Base-by-base conservation (phyloP, 2,888 invertebrate genomes). In the Sinodicranocentrus sp. region DNA sequence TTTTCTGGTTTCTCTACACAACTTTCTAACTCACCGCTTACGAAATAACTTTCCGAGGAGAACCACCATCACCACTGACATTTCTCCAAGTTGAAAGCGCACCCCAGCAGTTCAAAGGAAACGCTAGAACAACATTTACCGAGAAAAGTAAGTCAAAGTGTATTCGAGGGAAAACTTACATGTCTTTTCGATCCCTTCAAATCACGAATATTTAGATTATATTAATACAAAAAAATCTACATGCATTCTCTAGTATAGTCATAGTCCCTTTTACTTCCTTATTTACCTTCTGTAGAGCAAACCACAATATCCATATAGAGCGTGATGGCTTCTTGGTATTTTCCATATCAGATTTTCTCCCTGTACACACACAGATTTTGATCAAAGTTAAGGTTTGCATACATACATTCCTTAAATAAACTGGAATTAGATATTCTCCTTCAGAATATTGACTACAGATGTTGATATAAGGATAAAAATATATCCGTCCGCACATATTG, bases 131-230 rank as follows among this genome's bases (percentile, higher is more conserved):
- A 52, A 71, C 33, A 57, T 25, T 17, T n/a, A 73, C 61, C 17
- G 59, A 61, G 15, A 76, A 54, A 65, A 65, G 33, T 76, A 65
- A 76, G 76, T 54, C 76, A 76, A 76, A 76, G 76, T 65, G 21
- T 76, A 61, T 61, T 23, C 25, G 23, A 23, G 57, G 23, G 44
- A 65, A 54, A 76, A 33, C 65, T 67, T 76, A 57, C 76, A 68
- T 25, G 54, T 67, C 67, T 57, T 77, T 77, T 77, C 43, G 57
- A 67, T 67, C 57, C 57, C 44, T 39, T 28, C n/a, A 77, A 57
- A 77, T 77, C 44, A 77, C 67, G 57, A 68, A 67, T 77, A 77
- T 77, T 68, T 68, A 76, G 67, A 77, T 68, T 77, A 25, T 44
- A 57, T 57, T 67, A 77, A 77, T 57, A 5, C 39, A 57, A 73